These are phyloP conservation scores for Leptinotarsa texana DNA, from an alignment of 1,140 invertebrate genomes.

Conservation along the genomic window DNA sequence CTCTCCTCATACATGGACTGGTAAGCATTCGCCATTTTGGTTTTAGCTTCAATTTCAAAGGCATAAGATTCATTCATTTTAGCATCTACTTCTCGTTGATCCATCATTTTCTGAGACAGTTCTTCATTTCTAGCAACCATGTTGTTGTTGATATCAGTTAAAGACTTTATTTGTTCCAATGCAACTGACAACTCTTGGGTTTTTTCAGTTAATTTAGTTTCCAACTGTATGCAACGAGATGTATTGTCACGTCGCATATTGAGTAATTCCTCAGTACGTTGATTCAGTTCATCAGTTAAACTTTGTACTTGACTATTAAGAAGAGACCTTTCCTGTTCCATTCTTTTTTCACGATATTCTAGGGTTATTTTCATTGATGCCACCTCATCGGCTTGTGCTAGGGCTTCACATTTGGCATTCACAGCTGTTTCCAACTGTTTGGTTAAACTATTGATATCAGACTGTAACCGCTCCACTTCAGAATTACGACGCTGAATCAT, in stretches of 20 bases:
- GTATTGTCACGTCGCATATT: slow-evolving; percentile 75
- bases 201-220: slow-evolving; percentile 77
- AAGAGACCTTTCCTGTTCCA: slow-evolving; percentile 78
- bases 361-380: slow-evolving; percentile 76
- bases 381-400: slow-evolving; percentile 78
- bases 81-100: slow-evolving; percentile 73
- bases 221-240: slow-evolving; percentile 69
- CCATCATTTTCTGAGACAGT: slow-evolving; percentile 72
- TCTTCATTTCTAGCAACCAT: slow-evolving; percentile 73
- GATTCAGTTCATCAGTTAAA: slow-evolving; percentile 75
- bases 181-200: slow-evolving; percentile 75
- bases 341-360: slow-evolving; percentile 79
- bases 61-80: slow-evolving; percentile 81
- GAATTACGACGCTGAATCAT: slow-evolving; percentile 70
- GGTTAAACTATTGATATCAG: slow-evolving; percentile 65
- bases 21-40: slow-evolving; percentile 82
- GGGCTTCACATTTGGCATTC: slow-evolving; percentile 79
- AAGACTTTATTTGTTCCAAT: slow-evolving; percentile 65
- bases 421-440: slow-evolving; percentile 71
- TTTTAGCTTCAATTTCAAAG: slow-evolving; percentile 82
- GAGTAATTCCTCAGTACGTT: slow-evolving; percentile 76
- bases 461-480: slow-evolving; percentile 70
- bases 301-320: slow-evolving; percentile 75
- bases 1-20: slow-evolving; percentile 78
- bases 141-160: slow-evolving; percentile 69